Conservation (phyloP, 2,113 vertebrate species). For the Protomyctophum bolini region DNA sequence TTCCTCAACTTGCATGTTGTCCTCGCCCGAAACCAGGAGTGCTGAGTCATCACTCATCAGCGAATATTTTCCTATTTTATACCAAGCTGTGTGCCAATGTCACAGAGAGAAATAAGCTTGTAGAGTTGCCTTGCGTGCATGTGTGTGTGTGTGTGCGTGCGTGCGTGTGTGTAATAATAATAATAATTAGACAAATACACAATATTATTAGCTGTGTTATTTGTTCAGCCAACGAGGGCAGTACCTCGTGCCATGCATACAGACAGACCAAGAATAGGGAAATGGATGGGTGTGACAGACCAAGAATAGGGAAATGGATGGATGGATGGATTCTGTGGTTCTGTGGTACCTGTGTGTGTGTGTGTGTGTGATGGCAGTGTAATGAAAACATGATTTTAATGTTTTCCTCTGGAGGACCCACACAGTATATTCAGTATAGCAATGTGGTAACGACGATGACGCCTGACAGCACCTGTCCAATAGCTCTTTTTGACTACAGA, state of each 20-base stretch:
- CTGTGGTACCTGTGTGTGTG: background rate
- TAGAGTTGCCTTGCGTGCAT: no score
- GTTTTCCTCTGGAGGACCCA: background rate
- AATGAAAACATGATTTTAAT: conserved; percentile 32
- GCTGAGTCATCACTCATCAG: no score
- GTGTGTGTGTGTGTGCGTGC: background rate
- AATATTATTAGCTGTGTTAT: conserved; percentile 26
- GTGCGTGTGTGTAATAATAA: background rate
- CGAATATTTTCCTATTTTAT: no score
- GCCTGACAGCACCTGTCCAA: conserved; percentile 12
- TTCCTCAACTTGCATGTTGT: no score
- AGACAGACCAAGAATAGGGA: background rate
- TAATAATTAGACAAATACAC: conserved; percentile 23
- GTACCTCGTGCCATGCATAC: background rate
- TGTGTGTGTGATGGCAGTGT: background rate
- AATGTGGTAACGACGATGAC: background rate
- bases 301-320: background rate
- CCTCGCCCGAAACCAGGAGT: no score
- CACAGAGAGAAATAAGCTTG: no score
- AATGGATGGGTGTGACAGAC: background rate
- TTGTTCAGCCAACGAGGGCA: conserved; percentile 39
- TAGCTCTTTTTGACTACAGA: no score
- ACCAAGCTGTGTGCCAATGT: background rate
- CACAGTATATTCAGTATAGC: no score
- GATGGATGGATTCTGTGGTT: conserved; percentile 20